Conservation (phyloP, 2,888 invertebrate genomes). For the Balanococcus diminutus region DNA sequence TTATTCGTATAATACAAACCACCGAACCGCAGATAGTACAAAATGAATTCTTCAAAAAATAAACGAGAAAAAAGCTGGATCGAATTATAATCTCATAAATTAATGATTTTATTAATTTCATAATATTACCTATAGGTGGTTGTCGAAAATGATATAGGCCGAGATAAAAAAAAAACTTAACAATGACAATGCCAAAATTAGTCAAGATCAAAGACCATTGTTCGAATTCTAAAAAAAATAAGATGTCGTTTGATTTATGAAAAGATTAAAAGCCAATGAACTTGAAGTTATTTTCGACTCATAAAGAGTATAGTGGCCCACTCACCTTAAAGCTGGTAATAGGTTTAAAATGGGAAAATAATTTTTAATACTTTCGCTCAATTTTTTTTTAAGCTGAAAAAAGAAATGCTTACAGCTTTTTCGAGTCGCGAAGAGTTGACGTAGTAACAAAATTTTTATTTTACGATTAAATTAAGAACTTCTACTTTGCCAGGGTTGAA, state of each 20-base stretch:
- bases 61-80: neutral
- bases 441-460: neutral
- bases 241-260: neutral
- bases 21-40: neutral
- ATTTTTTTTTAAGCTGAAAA: neutral
- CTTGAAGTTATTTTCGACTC: neutral
- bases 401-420: neutral
- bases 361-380: neutral
- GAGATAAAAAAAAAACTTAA: neutral
- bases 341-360: neutral
- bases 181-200: neutral
- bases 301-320: neutral
- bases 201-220: neutral
- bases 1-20: too few relatives aligned
- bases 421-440: neutral
- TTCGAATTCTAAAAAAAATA: neutral
- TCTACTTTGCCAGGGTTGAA: neutral
- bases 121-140: neutral
- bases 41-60: neutral
- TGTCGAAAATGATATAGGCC: neutral
- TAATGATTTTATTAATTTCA: neutral
- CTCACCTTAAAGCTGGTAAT: neutral
- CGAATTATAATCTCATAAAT: neutral
- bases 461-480: slow-evolving; percentile 6
- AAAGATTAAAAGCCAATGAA: slow-evolving; percentile 1